Evolutionary conservation across 1,140 invertebrate genomes (phyloP).

Genomic region (Drosophila nasuta): DNA sequence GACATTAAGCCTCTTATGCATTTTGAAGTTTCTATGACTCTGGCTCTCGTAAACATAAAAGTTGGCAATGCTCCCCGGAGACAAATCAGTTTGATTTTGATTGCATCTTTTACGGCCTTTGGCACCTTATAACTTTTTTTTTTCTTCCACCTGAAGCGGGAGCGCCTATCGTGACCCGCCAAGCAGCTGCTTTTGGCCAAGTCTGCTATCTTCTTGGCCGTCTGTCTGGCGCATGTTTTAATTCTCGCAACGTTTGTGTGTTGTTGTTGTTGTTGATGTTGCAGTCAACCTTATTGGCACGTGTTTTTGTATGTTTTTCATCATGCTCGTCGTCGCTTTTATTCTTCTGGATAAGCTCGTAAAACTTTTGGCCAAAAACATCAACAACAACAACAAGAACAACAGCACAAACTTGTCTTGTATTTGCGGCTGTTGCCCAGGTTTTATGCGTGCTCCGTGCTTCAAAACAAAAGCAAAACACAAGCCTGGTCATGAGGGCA

Average conservation of each 20-base stretch:
- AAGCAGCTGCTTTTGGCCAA: conserved; percentile 22
- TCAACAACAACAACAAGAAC: conserved; percentile 5
- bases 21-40: conserved; percentile 17
- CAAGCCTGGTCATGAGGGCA: conserved; percentile 46
- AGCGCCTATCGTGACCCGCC: conserved; percentile 24
- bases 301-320: conserved; percentile 66
- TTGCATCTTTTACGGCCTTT: conserved; percentile 81
- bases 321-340: conserved; percentile 48
- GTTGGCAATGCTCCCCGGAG: conserved; percentile 77
- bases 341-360: conserved; percentile 66
- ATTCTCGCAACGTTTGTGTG: conserved; percentile 30
- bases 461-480: conserved; percentile 25
- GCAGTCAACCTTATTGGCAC: conserved; percentile 59
- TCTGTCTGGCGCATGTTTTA: conserved; percentile 30
- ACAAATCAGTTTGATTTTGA: conserved; percentile 83
- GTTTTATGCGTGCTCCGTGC: conserved; percentile 67
- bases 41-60: conserved; percentile 77
- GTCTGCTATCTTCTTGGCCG: conserved; percentile 8
- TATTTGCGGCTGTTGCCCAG: conserved; percentile 62
- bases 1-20: background rate
- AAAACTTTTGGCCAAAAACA: conserved; percentile 69
- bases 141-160: conserved; percentile 19
- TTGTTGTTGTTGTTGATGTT: conserved; percentile 16
- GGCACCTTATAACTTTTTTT: conserved; percentile 79
- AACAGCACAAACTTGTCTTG: conserved; percentile 50